These are phyloP conservation scores for Prunella strophiata DNA, from an alignment of 2,797 vertebrate genomes.

Conservation along the genomic window DNA sequence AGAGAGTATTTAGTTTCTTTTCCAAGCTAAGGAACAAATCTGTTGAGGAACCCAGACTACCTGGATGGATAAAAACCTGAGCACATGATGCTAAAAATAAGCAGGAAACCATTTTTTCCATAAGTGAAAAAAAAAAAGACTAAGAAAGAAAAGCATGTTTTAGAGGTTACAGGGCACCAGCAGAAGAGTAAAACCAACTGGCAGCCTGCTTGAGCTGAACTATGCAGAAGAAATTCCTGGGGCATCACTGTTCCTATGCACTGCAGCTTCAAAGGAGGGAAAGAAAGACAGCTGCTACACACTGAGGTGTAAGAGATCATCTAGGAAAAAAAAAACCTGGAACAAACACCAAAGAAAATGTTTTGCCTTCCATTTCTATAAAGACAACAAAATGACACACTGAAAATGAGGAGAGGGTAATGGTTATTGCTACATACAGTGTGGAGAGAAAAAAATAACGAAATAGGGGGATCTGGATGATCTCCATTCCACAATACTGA, in stretches of 20 bases:
- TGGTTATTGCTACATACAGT: background rate
- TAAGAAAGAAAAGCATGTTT: background rate
- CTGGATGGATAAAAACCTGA: background rate
- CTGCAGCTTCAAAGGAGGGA: background rate
- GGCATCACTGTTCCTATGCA: fast-evolving
- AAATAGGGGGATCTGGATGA: background rate
- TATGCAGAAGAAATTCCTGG: background rate
- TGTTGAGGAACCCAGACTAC: background rate
- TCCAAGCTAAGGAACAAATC: background rate
- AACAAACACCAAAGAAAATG: background rate
- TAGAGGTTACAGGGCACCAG: background rate
- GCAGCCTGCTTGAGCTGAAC: background rate
- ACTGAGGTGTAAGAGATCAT: background rate
- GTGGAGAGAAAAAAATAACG: background rate
- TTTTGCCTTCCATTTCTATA: background rate
- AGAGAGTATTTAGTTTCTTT: background rate
- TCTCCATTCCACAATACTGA: background rate
- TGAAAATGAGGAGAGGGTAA: background rate
- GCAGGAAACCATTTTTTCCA: background rate
- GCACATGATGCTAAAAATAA: background rate
- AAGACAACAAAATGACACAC: background rate
- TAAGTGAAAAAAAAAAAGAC: background rate
- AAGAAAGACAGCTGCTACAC: background rate
- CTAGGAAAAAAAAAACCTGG: background rate
- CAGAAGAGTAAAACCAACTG: background rate